These are phyloP conservation scores for Ceratina japonica DNA, from an alignment of 1,140 invertebrate species.

Conservation along the genomic window DNA sequence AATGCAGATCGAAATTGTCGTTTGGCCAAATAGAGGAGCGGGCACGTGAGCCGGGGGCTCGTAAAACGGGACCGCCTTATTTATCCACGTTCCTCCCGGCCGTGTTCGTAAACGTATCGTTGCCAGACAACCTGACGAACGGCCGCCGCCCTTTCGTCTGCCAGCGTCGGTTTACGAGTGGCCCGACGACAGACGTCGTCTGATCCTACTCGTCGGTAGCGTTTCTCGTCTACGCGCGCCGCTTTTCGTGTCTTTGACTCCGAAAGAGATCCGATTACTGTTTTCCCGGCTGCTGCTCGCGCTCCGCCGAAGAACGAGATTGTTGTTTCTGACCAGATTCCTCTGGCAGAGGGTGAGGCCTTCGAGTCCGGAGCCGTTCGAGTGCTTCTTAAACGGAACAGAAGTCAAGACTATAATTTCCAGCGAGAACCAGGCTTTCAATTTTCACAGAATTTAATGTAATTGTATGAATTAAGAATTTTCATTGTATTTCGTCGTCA, in stretches of 20 bases:
- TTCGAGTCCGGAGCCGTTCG: background rate
- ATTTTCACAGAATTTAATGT: too few species aligned
- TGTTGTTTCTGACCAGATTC: slow-evolving; percentile 10
- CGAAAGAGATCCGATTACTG: slow-evolving; percentile 22
- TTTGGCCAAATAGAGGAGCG: background rate
- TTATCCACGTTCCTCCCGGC: slow-evolving; percentile 37
- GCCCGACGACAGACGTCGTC: slow-evolving; percentile 14
- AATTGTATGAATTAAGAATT: background rate
- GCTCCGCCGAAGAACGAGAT: background rate
- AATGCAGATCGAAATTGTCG: slow-evolving; percentile 24
- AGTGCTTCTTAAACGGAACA: background rate
- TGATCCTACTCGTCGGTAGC: slow-evolving; percentile 2
- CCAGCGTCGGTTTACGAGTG: slow-evolving; percentile 10
- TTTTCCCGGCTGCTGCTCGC: background rate
- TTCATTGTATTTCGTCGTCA: background rate
- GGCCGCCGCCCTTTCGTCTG: background rate
- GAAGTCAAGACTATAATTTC: too few species aligned
- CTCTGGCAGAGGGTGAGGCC: background rate
- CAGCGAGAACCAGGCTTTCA: too few species aligned
- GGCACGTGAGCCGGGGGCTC: background rate
- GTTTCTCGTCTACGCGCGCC: background rate
- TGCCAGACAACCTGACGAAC: slow-evolving; percentile 22
- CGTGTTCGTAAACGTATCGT: slow-evolving; percentile 40
- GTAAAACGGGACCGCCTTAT: slow-evolving; percentile 46
- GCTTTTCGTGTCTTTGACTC: background rate